Conservation (phyloP, 2,797 vertebrate species). For the Coracias cyanogaster region DNA sequence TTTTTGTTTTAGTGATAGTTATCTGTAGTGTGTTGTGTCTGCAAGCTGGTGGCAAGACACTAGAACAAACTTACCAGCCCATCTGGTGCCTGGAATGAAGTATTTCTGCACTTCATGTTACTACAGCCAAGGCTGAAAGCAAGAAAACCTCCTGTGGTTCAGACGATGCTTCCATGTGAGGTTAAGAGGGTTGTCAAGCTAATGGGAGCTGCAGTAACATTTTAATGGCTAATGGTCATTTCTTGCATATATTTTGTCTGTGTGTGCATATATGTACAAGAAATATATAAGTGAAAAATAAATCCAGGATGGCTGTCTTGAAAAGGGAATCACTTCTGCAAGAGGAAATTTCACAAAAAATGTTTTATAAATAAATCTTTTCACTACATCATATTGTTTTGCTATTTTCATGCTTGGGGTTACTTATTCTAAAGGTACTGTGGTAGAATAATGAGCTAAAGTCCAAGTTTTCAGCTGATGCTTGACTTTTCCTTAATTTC, state of each 20-base stretch:
- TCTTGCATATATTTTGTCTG: background rate
- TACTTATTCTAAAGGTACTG: background rate
- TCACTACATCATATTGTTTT: background rate
- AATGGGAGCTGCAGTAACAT: background rate
- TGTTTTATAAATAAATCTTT: background rate
- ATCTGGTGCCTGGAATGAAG: slow-evolving; percentile 53
- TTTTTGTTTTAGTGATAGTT: slow-evolving; percentile 59
- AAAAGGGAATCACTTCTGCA: background rate
- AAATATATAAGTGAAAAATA: background rate
- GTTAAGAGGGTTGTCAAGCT: background rate
- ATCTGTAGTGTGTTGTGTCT: slow-evolving; percentile 58
- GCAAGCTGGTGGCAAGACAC: slow-evolving; percentile 55
- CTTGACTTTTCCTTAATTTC: background rate
- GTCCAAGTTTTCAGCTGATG: background rate
- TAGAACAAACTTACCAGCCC: slow-evolving; percentile 57
- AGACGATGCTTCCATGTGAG: background rate
- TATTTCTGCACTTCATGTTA: background rate
- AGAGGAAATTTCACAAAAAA: background rate
- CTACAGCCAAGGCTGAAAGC: background rate
- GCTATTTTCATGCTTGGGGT: background rate
- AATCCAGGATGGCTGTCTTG: background rate
- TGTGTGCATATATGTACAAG: background rate
- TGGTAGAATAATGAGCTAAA: background rate
- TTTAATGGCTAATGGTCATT: background rate
- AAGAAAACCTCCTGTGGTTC: background rate